Evolutionary conservation across 1,140 invertebrate genomes (phyloP).

Genomic region (Tetragonula clypearis): DNA sequence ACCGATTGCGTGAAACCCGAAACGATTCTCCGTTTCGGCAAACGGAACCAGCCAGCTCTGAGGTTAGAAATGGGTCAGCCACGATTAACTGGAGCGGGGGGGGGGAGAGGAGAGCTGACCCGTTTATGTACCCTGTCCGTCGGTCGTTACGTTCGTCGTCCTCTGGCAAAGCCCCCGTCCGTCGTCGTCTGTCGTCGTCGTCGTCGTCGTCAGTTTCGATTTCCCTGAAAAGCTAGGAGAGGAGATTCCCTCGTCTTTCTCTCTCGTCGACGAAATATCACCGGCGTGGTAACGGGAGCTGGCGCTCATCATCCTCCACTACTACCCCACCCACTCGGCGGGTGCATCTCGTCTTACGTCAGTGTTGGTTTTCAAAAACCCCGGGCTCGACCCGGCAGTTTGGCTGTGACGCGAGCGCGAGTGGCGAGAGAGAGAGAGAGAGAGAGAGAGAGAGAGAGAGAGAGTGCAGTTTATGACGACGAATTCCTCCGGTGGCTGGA

Average conservation of each 20-base stretch:
- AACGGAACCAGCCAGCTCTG: neutral
- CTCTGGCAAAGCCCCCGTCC: too few relatives aligned
- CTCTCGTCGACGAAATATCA: constrained; percentile 46
- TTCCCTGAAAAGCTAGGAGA: too few relatives aligned
- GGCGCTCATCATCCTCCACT: constrained; percentile 29
- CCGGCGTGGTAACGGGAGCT: constrained; percentile 39
- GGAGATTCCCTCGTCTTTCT: too few relatives aligned
- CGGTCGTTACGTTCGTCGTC: too few relatives aligned
- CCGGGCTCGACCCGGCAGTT: constrained; percentile 46
- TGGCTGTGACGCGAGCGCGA: constrained; percentile 3
- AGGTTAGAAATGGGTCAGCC: neutral
- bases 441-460: neutral
- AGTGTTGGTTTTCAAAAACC: constrained; percentile 57
- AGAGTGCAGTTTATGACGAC: constrained; percentile 61
- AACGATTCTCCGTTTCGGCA: neutral
- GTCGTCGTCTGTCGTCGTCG: neutral
- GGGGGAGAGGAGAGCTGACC: too few relatives aligned
- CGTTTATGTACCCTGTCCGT: constrained; percentile 11
- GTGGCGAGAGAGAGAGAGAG: too few relatives aligned
- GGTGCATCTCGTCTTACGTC: constrained; percentile 55
- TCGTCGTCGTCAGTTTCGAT: too few relatives aligned
- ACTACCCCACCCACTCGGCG: too few relatives aligned
- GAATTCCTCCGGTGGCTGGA: constrained; percentile 64
- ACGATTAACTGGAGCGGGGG: neutral
- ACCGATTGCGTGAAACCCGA: neutral